Base-by-base conservation (phyloP, 2,797 vertebrate species). In the Ctenosaura bakeri region DNA sequence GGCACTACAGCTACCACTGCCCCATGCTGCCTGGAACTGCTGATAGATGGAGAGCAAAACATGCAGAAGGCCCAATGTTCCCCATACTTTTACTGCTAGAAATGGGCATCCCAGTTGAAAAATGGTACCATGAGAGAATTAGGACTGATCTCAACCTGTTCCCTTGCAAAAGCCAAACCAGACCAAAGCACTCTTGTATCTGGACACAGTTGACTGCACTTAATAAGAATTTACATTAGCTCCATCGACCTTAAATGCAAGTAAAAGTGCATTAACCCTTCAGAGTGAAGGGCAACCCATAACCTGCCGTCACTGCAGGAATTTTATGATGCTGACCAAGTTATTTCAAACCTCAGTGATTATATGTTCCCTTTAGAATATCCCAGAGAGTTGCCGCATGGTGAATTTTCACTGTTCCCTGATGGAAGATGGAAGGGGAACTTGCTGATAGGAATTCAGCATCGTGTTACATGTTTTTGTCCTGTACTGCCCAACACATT, bases 331-430 rank as follows among this genome's bases (percentile, higher is more conserved):
- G 56, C 78, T 54, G 78, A 54, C 24, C 73, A 86, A 81, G 52
- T 89, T 85, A 85, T 87, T 94, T 93, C 88, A 89, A 81, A 32
- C 64, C 54, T 88, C 71, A 90, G 0, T 87, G 84, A 59, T 32
- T 8, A 16, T 32, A 62, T 83, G 59, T 32, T 76, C 92, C 79
- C 83, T 91, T 87, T 76, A 62, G 83, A 85, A 85, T 62, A 22
- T 54, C 50, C 66, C 76, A 29, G 50, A 13, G 18, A 42, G n/a
- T 87, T 16, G 54, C 32, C 26, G 50, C 32, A 46, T 76, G 64
- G n/a, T 35, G 83, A 2, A 64, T 85, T 88, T 88, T 66, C 54
- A 56, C 35, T 88, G 83, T 69, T 64, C 54, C 62, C 5, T 2
- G n/a, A 26, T 74, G 66, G 35, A 76, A 74, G 54, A 38, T 83